These are phyloP conservation scores for Leiothrix lutea DNA, from an alignment of 2,113 vertebrate species.

Conservation along the genomic window DNA sequence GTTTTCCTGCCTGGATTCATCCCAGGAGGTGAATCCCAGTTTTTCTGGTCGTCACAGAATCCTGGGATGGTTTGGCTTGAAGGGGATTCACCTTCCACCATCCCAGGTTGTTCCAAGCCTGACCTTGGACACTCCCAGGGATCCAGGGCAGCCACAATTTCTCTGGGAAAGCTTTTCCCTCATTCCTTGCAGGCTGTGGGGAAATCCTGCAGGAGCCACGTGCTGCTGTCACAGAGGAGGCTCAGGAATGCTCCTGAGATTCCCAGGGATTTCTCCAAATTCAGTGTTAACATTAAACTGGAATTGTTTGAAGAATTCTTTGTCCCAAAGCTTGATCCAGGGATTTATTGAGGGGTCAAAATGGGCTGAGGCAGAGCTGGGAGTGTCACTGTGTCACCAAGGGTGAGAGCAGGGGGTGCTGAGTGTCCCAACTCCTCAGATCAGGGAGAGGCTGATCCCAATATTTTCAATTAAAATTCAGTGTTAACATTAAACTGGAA, in stretches of 20 bases:
- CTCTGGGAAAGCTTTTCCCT: too few relatives aligned
- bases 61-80: too few relatives aligned
- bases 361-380: neutral
- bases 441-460: neutral
- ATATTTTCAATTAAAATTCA: too few relatives aligned
- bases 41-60: too few relatives aligned
- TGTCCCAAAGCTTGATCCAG: neutral
- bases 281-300: neutral
- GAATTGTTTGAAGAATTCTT: neutral
- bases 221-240: accelerated
- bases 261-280: neutral
- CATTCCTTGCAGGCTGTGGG: neutral
- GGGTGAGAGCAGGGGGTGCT: neutral
- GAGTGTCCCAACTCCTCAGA: neutral
- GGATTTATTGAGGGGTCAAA: neutral
- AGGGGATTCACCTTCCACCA: too few relatives aligned
- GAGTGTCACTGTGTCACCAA: accelerated
- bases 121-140: too few relatives aligned
- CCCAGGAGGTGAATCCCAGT: too few relatives aligned
- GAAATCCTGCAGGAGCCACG: neutral
- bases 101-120: too few relatives aligned
- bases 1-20: too few relatives aligned
- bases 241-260: neutral
- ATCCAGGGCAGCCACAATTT: too few relatives aligned
- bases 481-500: too few relatives aligned